Conservation (phyloP, 1,140 invertebrate species). For the Sipha flava region DNA sequence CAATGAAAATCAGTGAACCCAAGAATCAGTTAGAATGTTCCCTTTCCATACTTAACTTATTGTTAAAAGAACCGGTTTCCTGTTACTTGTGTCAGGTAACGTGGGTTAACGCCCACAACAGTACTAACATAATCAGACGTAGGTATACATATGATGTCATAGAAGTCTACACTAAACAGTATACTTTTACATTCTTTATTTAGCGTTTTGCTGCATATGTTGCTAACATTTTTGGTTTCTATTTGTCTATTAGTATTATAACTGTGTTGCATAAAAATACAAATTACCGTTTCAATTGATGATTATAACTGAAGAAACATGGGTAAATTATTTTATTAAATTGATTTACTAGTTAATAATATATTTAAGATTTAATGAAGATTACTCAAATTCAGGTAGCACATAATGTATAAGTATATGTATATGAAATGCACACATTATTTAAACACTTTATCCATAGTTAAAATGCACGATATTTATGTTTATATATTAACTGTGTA, state of each 20-base stretch:
- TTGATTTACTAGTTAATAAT: too few relatives aligned
- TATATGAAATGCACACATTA: too few relatives aligned
- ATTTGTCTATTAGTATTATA: not conserved
- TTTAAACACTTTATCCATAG: too few relatives aligned
- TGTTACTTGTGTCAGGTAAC: not conserved
- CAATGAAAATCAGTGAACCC: constrained; percentile 9
- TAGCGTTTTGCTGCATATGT: not conserved
- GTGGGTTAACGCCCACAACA: constrained; percentile 18
- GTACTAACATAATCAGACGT: not conserved
- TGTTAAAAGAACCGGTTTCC: constrained; percentile 9
- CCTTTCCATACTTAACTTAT: not conserved
- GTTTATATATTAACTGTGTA: too few relatives aligned
- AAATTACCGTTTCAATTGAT: not conserved
- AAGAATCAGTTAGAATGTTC: constrained; percentile 15
- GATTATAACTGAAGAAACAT: not conserved
- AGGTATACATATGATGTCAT: not conserved
- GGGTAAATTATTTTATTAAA: not conserved
- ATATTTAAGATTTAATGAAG: too few relatives aligned
- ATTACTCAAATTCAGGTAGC: too few relatives aligned
- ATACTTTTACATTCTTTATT: not conserved
- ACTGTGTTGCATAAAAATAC: too few relatives aligned
- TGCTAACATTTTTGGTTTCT: not conserved
- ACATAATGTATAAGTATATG: too few relatives aligned
- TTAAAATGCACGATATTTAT: too few relatives aligned
- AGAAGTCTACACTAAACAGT: not conserved